These are phyloP conservation scores for Abrostola triplasia DNA, from an alignment of 2,888 invertebrate genomes.

Conservation along the genomic window DNA sequence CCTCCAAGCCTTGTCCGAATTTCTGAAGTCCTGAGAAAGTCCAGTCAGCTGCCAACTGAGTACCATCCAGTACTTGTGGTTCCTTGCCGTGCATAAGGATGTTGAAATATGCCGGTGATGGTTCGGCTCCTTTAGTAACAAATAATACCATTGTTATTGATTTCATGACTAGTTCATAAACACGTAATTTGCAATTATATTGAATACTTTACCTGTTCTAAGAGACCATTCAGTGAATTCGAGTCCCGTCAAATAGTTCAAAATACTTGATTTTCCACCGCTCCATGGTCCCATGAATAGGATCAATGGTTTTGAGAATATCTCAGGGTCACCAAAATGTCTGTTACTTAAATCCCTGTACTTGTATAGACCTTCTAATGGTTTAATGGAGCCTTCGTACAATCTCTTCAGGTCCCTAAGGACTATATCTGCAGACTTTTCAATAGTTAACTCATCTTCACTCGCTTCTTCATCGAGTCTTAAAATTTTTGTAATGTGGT, in stretches of 20 bases:
- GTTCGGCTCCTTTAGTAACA: conserved; percentile 93
- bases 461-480: conserved; percentile 93
- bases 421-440: conserved; percentile 92
- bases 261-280: conserved; percentile 97
- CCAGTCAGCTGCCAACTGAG: conserved; percentile 98
- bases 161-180: neutral
- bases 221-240: conserved; percentile 95
- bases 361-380: conserved; percentile 96
- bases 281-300: conserved; percentile 99
- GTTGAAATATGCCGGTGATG: conserved; percentile 97
- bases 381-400: conserved; percentile 96
- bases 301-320: conserved; percentile 97
- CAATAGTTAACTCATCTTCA: conserved; percentile 91
- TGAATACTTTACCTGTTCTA: conserved; percentile 91
- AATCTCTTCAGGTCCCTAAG: conserved; percentile 95
- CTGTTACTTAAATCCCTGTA: conserved; percentile 97
- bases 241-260: conserved; percentile 96
- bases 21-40: conserved; percentile 97
- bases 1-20: conserved; percentile 97
- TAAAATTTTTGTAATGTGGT: conserved; percentile 93
- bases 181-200: neutral
- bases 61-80: conserved; percentile 95
- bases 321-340: conserved; percentile 97
- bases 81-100: conserved; percentile 96
- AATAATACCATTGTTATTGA: neutral